A percentile compares a stretch with the other conserved stretches of the same genome.
Conservation (phyloP, 2,888 invertebrate genomes). For the Adelognathus sp. region DNA sequence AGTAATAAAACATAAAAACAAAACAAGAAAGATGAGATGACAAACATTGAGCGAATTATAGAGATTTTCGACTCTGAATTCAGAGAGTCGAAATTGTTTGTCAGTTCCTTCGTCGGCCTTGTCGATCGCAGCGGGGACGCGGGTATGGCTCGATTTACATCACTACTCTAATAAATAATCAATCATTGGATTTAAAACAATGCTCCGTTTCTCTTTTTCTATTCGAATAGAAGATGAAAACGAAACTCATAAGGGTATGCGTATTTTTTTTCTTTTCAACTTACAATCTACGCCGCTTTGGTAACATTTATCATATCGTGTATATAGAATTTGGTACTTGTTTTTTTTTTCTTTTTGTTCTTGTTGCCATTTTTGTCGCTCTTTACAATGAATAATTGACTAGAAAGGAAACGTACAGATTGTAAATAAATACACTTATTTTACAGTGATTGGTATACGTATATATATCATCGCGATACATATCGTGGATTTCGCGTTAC, state of each 20-base stretch:
- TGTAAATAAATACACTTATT: conserved; percentile 67
- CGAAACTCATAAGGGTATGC: conserved; percentile 36
- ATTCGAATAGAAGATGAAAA: conserved; percentile 21
- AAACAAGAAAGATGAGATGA: conserved; percentile 35
- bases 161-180: conserved; percentile 39
- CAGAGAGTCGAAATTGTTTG: conserved; percentile 47
- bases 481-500: conserved; percentile 28
- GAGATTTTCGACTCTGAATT: conserved; percentile 28
- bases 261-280: conserved; percentile 17
- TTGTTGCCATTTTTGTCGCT: conserved; percentile 32
- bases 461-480: conserved; percentile 35
- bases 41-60: conserved; percentile 60
- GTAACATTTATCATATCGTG: conserved; percentile 61
- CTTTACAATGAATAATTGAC: conserved; percentile 70
- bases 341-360: no score
- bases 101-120: conserved; percentile 57
- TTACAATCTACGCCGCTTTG: conserved; percentile 52
- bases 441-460: conserved; percentile 64
- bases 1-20: conserved; percentile 7
- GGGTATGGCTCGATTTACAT: conserved; percentile 11
- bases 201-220: background rate
- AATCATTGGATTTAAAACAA: conserved; percentile 14
- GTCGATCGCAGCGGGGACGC: conserved; percentile 18
- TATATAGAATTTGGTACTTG: conserved; percentile 57
- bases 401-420: conserved; percentile 65